Conservation (phyloP, 2,113 vertebrate genomes). For the Datnioides undecimradiatus region DNA sequence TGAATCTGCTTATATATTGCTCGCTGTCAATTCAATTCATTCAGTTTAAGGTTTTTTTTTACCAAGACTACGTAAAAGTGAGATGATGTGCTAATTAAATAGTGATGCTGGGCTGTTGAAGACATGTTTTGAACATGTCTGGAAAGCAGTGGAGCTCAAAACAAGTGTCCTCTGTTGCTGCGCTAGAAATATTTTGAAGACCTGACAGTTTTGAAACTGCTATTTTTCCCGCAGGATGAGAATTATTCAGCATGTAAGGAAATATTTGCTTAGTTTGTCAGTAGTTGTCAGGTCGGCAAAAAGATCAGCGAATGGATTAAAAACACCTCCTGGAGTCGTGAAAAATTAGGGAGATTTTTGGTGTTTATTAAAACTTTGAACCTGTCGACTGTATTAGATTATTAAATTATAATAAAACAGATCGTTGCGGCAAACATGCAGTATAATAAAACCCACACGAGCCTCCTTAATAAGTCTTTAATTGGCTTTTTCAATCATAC, state of each 20-base stretch:
- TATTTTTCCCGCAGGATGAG: not conserved
- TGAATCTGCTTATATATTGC: not conserved
- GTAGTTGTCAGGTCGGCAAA: not conserved
- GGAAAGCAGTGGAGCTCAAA: not conserved
- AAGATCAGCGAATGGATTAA: not conserved
- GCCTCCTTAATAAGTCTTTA: conserved; percentile 21
- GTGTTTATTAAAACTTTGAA: not conserved
- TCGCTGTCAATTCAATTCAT: not conserved
- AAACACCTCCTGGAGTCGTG: not conserved
- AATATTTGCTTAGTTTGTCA: conserved; percentile 1
- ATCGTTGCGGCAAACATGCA: conserved; percentile 16
- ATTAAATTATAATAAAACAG: not conserved
- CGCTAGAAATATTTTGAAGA: not conserved
- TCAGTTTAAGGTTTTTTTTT: not conserved
- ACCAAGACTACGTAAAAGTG: not conserved
- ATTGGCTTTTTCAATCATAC: conserved; percentile 22
- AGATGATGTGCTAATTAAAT: not conserved
- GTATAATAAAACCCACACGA: conserved; percentile 23
- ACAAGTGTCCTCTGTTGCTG: not conserved
- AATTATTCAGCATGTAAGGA: not conserved
- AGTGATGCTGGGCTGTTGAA: not conserved
- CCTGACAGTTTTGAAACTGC: not conserved
- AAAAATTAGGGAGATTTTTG: conserved; percentile 3
- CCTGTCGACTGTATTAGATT: not conserved
- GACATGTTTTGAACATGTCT: not conserved